Conservation (phyloP, 2,113 vertebrate species). For the Rhinopomastus cyanomelas region DNA sequence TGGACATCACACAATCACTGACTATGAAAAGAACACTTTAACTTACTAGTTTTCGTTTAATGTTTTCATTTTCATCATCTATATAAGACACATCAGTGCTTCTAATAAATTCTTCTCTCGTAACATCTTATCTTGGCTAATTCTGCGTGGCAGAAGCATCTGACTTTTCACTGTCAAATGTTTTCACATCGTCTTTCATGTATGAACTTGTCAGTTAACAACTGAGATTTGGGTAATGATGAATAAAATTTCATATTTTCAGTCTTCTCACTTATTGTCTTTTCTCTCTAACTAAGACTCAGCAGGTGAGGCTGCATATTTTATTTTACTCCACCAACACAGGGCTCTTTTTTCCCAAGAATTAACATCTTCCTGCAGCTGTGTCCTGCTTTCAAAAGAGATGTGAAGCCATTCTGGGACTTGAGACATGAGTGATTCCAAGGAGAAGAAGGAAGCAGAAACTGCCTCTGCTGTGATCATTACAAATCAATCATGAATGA, state of each 20-base stretch:
- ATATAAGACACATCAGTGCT: not conserved
- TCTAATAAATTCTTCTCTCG: not conserved
- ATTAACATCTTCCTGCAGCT: not conserved
- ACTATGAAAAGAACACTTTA: conserved; percentile 32
- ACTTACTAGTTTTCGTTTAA: not conserved
- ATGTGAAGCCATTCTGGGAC: conserved; percentile 25
- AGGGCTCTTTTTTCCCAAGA: not conserved
- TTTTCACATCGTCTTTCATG: not conserved
- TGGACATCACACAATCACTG: conserved; percentile 20
- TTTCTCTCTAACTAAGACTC: conserved; percentile 15
- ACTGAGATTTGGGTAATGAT: not conserved
- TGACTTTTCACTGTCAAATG: not conserved
- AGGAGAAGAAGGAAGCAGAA: conserved; percentile 26
- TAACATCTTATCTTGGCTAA: not conserved
- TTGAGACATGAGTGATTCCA: not conserved
- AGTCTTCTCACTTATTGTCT: not conserved
- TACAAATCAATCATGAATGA: not conserved
- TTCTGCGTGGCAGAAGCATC: not conserved
- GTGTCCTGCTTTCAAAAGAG: not conserved
- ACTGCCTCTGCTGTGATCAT: not conserved
- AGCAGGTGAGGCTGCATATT: not conserved
- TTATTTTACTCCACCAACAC: not conserved
- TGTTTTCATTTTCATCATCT: not conserved
- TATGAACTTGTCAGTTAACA: conserved; percentile 13
- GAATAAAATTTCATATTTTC: conserved; percentile 11